Base-by-base conservation (phyloP, 2,797 vertebrate species). In the Loriculus beryllinus region DNA sequence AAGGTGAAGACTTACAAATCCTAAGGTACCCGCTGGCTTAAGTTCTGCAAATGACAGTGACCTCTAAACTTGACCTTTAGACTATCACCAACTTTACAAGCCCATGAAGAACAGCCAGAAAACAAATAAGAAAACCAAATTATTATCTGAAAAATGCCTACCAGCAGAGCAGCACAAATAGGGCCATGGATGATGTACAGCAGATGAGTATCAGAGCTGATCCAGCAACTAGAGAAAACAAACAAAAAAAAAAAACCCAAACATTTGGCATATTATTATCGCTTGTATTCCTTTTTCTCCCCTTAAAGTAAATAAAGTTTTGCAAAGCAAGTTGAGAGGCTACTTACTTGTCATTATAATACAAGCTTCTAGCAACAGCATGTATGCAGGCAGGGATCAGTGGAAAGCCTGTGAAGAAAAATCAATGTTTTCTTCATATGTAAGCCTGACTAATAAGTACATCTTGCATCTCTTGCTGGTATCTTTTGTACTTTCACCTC, bases 171-270 rank as follows among this genome's bases (percentile, higher is more conserved):
- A 59, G 99, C 99, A 91, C 99, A 99, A 97, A 99, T 99, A 83
- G 99, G 99, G 5, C 99, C 99, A 4, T 99, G 99, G 97, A 99
- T 99, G 95, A 99, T 99, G 95, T 99, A 99, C 79, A 99, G 98
- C 29, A 99, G 98, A 28, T 99, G 99, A 6, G 99, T 99, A 88
- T 99, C 99, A 75, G 99, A 99, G 97, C 99, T 99, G 95, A 99
- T 99, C 99, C 99, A 99, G 95, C 99, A 99, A 94, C 99, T 99
- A 95, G 67, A 79, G 51, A 78, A 96, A 88, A 97, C 19, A 86
- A 60, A 77, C 7, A 81, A 47, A 33, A 23, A 86, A 62, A 93
- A 39, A 45, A 45, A 45, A 7, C 14, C 54, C 21, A 54, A 68
- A n/a, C 5, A 91, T 59, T 29, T n/a, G 20, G 26, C 7, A 42